Conservation (phyloP, 2,797 vertebrate species). For the Micropoecilia bifurca region DNA sequence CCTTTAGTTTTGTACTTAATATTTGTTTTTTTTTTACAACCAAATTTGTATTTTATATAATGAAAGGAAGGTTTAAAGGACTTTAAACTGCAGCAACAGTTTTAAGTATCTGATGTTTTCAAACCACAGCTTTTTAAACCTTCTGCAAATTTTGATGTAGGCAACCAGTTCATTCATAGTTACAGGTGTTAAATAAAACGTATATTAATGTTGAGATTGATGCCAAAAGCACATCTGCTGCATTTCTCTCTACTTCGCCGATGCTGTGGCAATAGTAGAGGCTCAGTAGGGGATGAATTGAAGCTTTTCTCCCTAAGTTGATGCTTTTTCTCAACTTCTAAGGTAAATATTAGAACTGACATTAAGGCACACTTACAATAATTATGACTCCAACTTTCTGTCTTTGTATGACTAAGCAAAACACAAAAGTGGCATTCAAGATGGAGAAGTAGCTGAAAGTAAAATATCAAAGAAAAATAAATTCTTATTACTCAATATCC, state of each 20-base stretch:
- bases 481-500: not conserved
- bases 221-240: not conserved
- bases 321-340: not conserved
- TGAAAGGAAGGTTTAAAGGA: not conserved
- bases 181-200: not conserved
- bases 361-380: not conserved
- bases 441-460: not conserved
- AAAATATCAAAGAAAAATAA: not conserved
- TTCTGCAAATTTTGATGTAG: not conserved
- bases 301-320: not conserved
- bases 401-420: not conserved
- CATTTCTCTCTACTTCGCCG: not conserved
- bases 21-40: not conserved
- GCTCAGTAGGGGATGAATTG: not conserved
- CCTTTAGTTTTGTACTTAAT: not conserved
- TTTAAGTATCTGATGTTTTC: not conserved
- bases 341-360: not conserved
- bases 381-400: not conserved
- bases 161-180: not conserved
- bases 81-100: not conserved
- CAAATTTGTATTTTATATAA: not conserved
- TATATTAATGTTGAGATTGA: not conserved
- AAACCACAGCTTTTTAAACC: not conserved
- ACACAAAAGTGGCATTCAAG: not conserved
- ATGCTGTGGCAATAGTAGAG: not conserved